Percentiles rank a stretch among this genome's conserved stretches.
phyloP scores from a whole-genome alignment of 2,888 invertebrate genomes.

The Brachynemurus nebulosus region DNA sequence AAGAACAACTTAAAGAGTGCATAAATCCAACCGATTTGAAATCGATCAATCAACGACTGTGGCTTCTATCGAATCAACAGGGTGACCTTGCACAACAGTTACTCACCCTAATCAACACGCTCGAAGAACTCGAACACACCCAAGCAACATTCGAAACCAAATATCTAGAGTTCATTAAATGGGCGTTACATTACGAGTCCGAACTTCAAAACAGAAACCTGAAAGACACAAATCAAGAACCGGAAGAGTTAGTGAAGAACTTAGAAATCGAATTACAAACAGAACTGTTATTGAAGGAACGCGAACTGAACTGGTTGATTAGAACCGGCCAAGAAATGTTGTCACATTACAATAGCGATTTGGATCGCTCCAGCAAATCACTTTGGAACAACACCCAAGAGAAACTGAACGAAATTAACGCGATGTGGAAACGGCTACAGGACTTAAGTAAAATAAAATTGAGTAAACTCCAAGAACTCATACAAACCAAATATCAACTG shows the following conservation, averaged over 20 bases:
- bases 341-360: slow-evolving; percentile 48
- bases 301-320: slow-evolving; percentile 65
- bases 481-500: slow-evolving; percentile 53
- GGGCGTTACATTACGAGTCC: slow-evolving; percentile 55
- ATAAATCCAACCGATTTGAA: slow-evolving; percentile 74
- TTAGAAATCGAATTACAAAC: slow-evolving; percentile 61
- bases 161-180: slow-evolving; percentile 47
- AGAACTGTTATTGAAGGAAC: slow-evolving; percentile 60
- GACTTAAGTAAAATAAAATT: slow-evolving; percentile 50
- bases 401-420: slow-evolving; percentile 44
- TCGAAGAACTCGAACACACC: slow-evolving; percentile 60
- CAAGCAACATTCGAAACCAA: slow-evolving; percentile 56
- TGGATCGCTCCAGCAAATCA: slow-evolving; percentile 32
- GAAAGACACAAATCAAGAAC: slow-evolving; percentile 42
- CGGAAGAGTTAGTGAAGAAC: slow-evolving; percentile 56
- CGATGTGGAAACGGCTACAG: slow-evolving; percentile 53
- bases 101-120: slow-evolving; percentile 50
- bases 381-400: slow-evolving; percentile 25
- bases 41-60: slow-evolving; percentile 59
- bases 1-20: slow-evolving; percentile 73
- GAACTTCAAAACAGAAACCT: slow-evolving; percentile 36
- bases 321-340: slow-evolving; percentile 52
- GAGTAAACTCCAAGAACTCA: slow-evolving; percentile 56
- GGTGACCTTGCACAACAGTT: slow-evolving; percentile 69
- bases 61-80: slow-evolving; percentile 67